Percentiles rank a stretch among this genome's conserved stretches.
Evolutionary conservation across 2,113 vertebrate species (phyloP).

Genomic region (Gobio gobio): DNA sequence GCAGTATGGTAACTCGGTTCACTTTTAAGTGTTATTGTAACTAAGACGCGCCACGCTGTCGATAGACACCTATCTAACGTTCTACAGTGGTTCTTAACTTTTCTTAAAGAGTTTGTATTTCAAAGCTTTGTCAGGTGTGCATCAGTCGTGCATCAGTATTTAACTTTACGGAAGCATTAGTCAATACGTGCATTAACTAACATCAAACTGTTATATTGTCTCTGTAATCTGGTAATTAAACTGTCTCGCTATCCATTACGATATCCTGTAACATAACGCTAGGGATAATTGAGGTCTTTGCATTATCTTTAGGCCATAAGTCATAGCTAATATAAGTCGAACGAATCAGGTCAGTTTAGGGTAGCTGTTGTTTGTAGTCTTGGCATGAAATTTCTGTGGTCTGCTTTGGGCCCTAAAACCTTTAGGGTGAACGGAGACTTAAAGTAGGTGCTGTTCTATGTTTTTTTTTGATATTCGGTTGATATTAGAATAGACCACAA

Average conservation of each 20-base stretch:
- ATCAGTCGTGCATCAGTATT: conserved; percentile 5
- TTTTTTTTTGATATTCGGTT: background rate
- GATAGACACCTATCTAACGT: conserved; percentile 56
- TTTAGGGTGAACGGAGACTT: conserved; percentile 22
- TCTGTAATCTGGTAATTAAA: conserved; percentile 67
- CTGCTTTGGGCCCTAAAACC: background rate
- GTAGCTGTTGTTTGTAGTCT: conserved; percentile 34
- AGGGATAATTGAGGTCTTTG: conserved; percentile 67
- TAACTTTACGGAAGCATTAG: conserved; percentile 56
- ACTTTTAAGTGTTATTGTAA: conserved; percentile 30
- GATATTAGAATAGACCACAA: conserved; percentile 21
- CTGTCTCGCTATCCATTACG: conserved; percentile 71
- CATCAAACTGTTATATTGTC: conserved; percentile 61
- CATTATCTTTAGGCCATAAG: conserved; percentile 72
- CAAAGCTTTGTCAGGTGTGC: conserved; percentile 69
- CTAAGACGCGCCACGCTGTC: conserved; percentile 60
- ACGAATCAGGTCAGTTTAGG: conserved; percentile 34
- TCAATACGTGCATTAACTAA: conserved; percentile 66
- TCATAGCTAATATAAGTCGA: conserved; percentile 53
- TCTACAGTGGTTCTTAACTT: conserved; percentile 59
- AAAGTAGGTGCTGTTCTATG: conserved; percentile 28
- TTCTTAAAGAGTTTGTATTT: conserved; percentile 69
- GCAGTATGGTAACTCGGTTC: conserved; percentile 26
- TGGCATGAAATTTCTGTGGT: conserved; percentile 29
- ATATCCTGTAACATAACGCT: conserved; percentile 66